Conservation (phyloP, 2,113 vertebrate genomes). For the Saimiri boliviensis region DNA sequence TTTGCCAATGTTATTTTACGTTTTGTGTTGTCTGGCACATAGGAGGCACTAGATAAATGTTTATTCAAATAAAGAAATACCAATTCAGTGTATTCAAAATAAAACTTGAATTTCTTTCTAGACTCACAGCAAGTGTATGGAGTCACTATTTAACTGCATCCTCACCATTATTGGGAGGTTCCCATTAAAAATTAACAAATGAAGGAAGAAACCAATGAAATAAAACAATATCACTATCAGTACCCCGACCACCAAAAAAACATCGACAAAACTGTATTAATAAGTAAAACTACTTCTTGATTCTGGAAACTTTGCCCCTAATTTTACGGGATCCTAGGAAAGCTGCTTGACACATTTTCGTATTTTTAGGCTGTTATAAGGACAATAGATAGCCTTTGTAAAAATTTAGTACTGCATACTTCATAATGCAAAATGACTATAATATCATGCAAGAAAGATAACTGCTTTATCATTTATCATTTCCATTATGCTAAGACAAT, state of each 20-base stretch:
- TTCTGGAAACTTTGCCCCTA: not conserved
- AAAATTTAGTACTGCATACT: not conserved
- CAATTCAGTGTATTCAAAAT: slow-evolving; percentile 41
- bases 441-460: not conserved
- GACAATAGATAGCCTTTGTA: not conserved
- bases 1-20: slow-evolving; percentile 32
- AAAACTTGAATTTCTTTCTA: slow-evolving; percentile 26
- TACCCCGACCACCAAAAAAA: not conserved
- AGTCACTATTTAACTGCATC: not conserved
- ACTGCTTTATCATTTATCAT: not conserved
- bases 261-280: not conserved
- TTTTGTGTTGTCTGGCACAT: slow-evolving; percentile 58
- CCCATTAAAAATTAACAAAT: not conserved
- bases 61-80: slow-evolving; percentile 42
- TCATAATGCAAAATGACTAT: not conserved
- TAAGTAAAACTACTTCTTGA: not conserved
- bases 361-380: not conserved
- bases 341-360: not conserved
- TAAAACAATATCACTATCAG: not conserved
- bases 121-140: not conserved
- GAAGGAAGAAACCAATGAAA: not conserved
- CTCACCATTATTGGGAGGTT: not conserved
- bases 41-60: slow-evolving; percentile 42
- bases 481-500: not conserved
- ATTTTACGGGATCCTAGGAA: not conserved